Evolutionary conservation across 2,797 vertebrate genomes (phyloP).

Genomic region (Dendrocincla fuliginosa): DNA sequence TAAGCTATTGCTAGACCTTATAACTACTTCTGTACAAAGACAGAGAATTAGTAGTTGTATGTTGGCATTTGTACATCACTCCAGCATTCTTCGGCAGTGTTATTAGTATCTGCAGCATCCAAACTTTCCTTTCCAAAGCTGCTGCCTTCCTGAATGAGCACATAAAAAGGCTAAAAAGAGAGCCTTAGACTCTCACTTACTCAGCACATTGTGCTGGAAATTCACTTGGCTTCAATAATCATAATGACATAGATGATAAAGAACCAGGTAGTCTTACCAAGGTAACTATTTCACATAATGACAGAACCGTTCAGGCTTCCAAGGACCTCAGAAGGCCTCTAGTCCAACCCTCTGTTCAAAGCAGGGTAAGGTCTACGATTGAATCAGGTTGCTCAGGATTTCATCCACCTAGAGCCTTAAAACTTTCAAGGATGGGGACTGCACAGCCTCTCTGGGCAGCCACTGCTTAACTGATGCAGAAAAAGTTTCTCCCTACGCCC

Average conservation of each 20-base stretch:
- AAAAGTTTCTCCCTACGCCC: neutral
- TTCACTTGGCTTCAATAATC: neutral
- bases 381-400: neutral
- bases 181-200: neutral
- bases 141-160: neutral
- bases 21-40: neutral
- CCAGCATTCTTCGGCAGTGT: neutral
- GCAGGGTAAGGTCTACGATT: neutral
- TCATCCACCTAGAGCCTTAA: neutral
- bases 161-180: slow-evolving; percentile 1
- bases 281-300: neutral
- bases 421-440: neutral
- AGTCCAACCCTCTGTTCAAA: neutral
- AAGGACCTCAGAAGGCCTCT: neutral
- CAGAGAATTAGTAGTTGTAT: neutral
- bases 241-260: neutral
- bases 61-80: neutral
- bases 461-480: neutral
- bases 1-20: neutral
- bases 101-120: neutral
- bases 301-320: neutral
- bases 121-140: slow-evolving; percentile 8
- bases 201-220: neutral
- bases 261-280: neutral
- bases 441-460: neutral